phyloP scores from a whole-genome alignment of 2,797 vertebrate genomes.

The Melanotaenia trifasciata region DNA sequence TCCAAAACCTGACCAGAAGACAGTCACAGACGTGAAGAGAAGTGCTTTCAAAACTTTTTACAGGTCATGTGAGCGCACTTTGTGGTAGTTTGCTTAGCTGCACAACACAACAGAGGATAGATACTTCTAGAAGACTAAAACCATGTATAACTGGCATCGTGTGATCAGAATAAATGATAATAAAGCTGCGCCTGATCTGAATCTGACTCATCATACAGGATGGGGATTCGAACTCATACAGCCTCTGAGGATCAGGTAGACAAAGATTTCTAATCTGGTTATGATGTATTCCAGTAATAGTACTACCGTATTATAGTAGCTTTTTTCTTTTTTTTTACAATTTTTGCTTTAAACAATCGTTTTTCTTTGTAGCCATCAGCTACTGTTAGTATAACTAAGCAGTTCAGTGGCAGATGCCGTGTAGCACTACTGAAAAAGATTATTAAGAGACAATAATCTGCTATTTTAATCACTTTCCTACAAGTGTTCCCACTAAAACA shows the following conservation, averaged over 20 bases:
- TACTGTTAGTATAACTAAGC: too few species aligned
- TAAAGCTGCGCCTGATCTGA: not conserved
- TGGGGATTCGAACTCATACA: not conserved
- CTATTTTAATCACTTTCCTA: not conserved
- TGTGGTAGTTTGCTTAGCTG: not conserved
- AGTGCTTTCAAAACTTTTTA: not conserved
- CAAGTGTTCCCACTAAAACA: too few species aligned
- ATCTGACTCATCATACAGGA: not conserved
- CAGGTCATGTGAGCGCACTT: not conserved
- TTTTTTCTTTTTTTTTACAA: too few species aligned
- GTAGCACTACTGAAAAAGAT: not conserved
- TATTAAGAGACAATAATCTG: too few species aligned
- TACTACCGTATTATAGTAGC: too few species aligned
- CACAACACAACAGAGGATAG: not conserved
- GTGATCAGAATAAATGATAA: not conserved
- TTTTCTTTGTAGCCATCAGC: too few species aligned
- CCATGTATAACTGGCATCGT: too few species aligned
- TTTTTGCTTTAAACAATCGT: too few species aligned
- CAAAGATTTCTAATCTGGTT: too few species aligned
- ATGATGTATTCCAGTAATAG: not conserved
- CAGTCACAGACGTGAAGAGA: not conserved
- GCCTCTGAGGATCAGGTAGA: too few species aligned
- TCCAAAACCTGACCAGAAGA: not conserved
- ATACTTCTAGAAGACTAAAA: too few species aligned
- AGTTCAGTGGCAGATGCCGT: too few species aligned